Evolutionary conservation across 1,140 invertebrate species (phyloP).

Genomic region (Bicyclus anynana): DNA sequence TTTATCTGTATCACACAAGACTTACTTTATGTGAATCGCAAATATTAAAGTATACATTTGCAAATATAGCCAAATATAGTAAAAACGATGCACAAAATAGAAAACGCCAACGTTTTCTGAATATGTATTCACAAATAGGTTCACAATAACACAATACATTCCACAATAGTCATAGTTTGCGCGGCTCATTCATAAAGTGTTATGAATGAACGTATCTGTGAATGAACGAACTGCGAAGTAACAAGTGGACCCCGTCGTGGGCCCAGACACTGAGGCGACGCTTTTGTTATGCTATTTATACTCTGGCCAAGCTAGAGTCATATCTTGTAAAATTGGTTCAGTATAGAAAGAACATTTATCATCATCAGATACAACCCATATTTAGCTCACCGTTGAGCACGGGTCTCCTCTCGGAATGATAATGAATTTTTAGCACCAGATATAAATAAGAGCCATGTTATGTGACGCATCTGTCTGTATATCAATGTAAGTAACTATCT

Average conservation of each 20-base stretch:
- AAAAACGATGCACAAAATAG: background rate
- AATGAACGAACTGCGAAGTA: background rate
- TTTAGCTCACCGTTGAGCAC: too few species aligned
- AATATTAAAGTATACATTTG: too few species aligned
- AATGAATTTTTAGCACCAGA: background rate
- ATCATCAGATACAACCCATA: background rate
- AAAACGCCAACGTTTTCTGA: background rate
- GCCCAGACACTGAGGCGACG: background rate
- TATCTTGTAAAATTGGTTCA: background rate
- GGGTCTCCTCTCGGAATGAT: too few species aligned
- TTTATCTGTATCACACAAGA: too few species aligned
- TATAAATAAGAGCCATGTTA: too few species aligned
- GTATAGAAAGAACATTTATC: background rate
- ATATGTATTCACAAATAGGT: background rate
- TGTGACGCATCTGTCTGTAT: too few species aligned
- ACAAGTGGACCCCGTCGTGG: conserved; percentile 2
- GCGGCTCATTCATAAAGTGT: background rate
- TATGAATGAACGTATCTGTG: conserved; percentile 1
- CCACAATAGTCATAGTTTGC: background rate
- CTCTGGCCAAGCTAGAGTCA: background rate
- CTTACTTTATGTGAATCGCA: too few species aligned
- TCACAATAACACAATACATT: background rate
- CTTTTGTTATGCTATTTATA: background rate
- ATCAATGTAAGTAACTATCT: too few species aligned
- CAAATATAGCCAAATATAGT: too few species aligned